Evolutionary conservation across 2,888 invertebrate genomes (phyloP), one percentile per base, ranked within the genome.

Genomic region (Patella ulyssiponensis): DNA sequence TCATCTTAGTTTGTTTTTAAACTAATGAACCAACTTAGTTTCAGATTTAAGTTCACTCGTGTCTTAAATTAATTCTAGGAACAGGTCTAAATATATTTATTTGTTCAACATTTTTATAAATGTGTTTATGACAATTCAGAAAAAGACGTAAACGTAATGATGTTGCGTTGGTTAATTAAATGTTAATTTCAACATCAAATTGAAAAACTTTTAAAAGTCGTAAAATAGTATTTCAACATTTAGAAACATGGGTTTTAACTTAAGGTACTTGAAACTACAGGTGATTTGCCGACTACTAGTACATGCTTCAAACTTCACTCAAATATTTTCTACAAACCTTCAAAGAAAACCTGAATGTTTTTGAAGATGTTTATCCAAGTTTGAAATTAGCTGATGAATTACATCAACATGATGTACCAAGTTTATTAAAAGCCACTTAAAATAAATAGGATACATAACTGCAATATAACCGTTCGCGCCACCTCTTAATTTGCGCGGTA

Each of bases 351-450:
- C 20, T 64, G 64, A 23, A 64, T 64, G 64, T 64, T 64, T 64
- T 64, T 64, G 64, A 64, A 64, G 64, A 64, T 64, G 64, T 64
- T 64, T 20, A 23, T 64, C 64, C 14, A 23, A 64, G 64, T 64
- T 64, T 64, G 64, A 23, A 64, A 64, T 64, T 64, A 64, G 64
- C 64, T 64, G 64, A 64, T 64, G 64, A 64, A 64, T 64, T 64
- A 64, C 64, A 64, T 64, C 64, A 23, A 64, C 64, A 64, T 64
- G 64, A 64, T 64, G 64, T 64, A 23, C 64, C 64, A 64, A 64
- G 64, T 64, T 64, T 20, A 64, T 64, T 64, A 64, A 64, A 64
- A 64, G 64, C 64, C 64, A 64, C 64, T 64, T 64, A 64, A 64
- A 64, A 64, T 64, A 64, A 64, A 64, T 64, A 64, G 64, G 64